These are phyloP conservation scores for Drosophila pseudoananassae DNA, from an alignment of 1,140 invertebrate genomes.

Conservation along the genomic window DNA sequence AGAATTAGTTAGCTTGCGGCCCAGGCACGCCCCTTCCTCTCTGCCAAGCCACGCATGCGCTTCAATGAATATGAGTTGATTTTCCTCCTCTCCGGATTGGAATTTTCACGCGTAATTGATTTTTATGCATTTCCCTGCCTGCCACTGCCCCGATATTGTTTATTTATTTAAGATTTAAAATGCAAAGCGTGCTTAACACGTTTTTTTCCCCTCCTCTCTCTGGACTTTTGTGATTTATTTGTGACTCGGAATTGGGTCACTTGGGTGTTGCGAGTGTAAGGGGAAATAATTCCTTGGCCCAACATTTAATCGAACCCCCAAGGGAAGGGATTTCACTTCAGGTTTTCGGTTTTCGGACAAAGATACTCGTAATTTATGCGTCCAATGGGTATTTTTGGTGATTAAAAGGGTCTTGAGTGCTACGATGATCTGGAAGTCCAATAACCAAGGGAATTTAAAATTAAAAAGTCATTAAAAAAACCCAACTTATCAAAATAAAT, in stretches of 20 bases:
- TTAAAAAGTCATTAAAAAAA: background rate
- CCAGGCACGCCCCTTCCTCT: slow-evolving; percentile 21
- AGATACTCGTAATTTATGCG: slow-evolving; percentile 21
- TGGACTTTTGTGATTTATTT: slow-evolving; percentile 38
- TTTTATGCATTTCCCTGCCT: slow-evolving; percentile 57
- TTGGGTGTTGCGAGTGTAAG: slow-evolving; percentile 7
- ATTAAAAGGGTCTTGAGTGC: background rate
- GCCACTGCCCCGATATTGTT: slow-evolving; percentile 7
- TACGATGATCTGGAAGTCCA: background rate
- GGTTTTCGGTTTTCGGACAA: background rate
- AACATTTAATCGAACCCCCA: slow-evolving; percentile 15
- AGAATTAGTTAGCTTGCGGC: background rate
- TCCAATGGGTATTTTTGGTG: background rate
- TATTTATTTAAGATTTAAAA: slow-evolving; percentile 43
- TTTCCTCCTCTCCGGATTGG: slow-evolving; percentile 30
- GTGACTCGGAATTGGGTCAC: slow-evolving; percentile 59
- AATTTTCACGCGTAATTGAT: slow-evolving; percentile 79
- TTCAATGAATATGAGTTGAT: too few relatives aligned
- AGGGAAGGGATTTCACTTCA: slow-evolving; percentile 8
- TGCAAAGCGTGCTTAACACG: slow-evolving; percentile 66
- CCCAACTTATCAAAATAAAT: too few relatives aligned
- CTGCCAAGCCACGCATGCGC: slow-evolving; percentile 35
- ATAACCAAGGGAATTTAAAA: background rate
- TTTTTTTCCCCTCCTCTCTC: slow-evolving; percentile 32
- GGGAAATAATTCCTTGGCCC: slow-evolving; percentile 20